Conservation (phyloP, 2,888 invertebrate species). For the Sialis lutaria region DNA sequence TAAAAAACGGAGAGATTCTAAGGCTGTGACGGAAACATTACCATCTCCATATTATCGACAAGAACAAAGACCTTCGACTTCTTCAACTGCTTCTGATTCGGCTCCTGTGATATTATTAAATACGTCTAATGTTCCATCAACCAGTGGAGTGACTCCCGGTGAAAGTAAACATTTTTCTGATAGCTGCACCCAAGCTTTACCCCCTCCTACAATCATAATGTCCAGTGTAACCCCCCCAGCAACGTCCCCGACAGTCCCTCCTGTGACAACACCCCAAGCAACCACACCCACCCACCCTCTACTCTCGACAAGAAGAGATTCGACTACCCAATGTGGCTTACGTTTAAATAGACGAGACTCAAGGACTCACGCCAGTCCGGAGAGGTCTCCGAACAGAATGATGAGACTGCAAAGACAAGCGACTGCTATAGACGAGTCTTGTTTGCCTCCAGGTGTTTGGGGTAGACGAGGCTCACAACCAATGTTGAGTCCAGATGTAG, state of each 20-base stretch:
- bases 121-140: constrained; percentile 3
- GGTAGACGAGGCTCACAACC: constrained; percentile 68
- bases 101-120: constrained; percentile 25
- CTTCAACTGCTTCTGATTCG: constrained; percentile 56
- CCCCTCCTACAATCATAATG: constrained; percentile 63
- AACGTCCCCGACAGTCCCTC: constrained; percentile 47
- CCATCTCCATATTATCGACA: constrained; percentile 31
- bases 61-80: constrained; percentile 52
- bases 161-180: constrained; percentile 27
- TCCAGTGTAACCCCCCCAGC: constrained; percentile 72
- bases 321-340: constrained; percentile 64
- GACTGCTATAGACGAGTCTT: constrained; percentile 76
- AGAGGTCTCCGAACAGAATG: constrained; percentile 35
- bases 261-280: constrained; percentile 23
- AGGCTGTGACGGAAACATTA: constrained; percentile 31
- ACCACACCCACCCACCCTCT: constrained; percentile 32
- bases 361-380: constrained; percentile 45
- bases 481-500: constrained; percentile 62
- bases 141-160: constrained; percentile 10
- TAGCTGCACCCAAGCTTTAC: constrained; percentile 41
- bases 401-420: constrained; percentile 70
- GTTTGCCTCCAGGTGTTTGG: constrained; percentile 46
- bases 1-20: constrained; percentile 39
- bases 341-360: constrained; percentile 46
- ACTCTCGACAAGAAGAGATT: constrained; percentile 47